Conservation (phyloP, 37 sponge, comb jelly and placozoan species). For the Spongia lamella region DNA sequence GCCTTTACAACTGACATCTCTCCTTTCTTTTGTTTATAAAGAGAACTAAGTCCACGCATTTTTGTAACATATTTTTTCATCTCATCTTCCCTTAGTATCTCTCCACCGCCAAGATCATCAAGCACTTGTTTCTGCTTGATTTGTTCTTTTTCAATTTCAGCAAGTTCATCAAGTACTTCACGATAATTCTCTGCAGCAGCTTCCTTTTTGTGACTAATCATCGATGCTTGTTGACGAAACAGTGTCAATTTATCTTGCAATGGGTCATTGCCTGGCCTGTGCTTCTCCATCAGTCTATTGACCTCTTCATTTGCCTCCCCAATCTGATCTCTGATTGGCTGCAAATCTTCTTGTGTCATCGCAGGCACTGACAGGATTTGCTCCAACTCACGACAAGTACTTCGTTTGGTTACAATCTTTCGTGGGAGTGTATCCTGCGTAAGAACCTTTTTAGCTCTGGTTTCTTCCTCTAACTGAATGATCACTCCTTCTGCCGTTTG, state of each 20-base stretch:
- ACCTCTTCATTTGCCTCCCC: conserved; percentile 67
- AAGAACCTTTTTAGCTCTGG: conserved; percentile 62
- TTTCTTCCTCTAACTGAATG: conserved; percentile 75
- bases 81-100: conserved; percentile 80
- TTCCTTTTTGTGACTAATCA: conserved; percentile 80
- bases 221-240: conserved; percentile 92
- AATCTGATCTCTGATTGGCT: conserved; percentile 58
- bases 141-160: conserved; percentile 44
- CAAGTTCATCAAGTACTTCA: conserved; percentile 67
- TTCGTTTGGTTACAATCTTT: conserved; percentile 58
- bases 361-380: conserved; percentile 80
- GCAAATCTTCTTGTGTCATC: conserved; percentile 76
- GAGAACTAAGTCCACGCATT: conserved; percentile 71
- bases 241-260: conserved; percentile 83
- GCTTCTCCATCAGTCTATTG: conserved; percentile 68
- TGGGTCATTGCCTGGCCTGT: conserved; percentile 75
- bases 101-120: conserved; percentile 59
- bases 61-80: conserved; percentile 74
- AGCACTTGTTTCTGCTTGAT: conserved; percentile 45
- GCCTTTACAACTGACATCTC: conserved; percentile 79
- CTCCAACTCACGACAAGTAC: conserved; percentile 73
- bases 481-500: conserved; percentile 72
- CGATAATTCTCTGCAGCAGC: conserved; percentile 54
- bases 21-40: conserved; percentile 85
- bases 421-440: conserved; percentile 74